Base-by-base conservation (phyloP, 2,113 vertebrate species). In the Anolis carolinensis region DNA sequence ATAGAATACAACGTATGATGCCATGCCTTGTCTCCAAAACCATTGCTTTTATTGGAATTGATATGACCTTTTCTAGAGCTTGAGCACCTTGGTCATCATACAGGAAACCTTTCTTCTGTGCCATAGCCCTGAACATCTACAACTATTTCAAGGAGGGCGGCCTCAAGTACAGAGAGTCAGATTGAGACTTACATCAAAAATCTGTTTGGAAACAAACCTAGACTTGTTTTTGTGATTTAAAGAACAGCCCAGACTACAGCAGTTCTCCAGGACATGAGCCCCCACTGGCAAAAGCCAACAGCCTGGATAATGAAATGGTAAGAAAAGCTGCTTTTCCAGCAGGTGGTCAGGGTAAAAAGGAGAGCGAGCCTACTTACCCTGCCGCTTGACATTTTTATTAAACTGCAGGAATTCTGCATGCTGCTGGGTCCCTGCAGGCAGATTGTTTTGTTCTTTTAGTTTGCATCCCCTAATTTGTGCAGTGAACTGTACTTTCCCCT, bases 381-480 rank as follows among this genome's bases (percentile, higher is more conserved):
- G 16, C 21, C 30, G 36, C 36, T 65, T 90, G 81, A 73, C 44
- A 87, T 89, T 89, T 89, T 79, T 70, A 79, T 39, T 55, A 71
- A 71, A 44, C 84, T 62, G 50, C 10, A 14, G 75, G 76, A 34
- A 59, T 83, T 65, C 81, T 82, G 59, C 59, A 79, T 7, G 32
- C 34, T 59, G 36, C 65, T 27, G 44, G 14, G 30, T 89, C 85
- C 65, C 20, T 0, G 83, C 74, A 78, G 65, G 55, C 50, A 55
- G 62, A 34, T 55, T 30, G 9, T 68, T 73, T 32, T 32, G n/a
- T 25, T 67, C 72, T 84, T 84, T 39, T 67, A 20, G 36, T 76
- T 76, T 76, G 59, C 44, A 34, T 52, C 55, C 20, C 73, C 34
- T 77, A 52, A 77, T 84, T 62, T 0, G 68, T 32, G 25, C 59